Base-by-base conservation (phyloP, 2,888 invertebrate genomes). In the Theodoxus fluviatilis region DNA sequence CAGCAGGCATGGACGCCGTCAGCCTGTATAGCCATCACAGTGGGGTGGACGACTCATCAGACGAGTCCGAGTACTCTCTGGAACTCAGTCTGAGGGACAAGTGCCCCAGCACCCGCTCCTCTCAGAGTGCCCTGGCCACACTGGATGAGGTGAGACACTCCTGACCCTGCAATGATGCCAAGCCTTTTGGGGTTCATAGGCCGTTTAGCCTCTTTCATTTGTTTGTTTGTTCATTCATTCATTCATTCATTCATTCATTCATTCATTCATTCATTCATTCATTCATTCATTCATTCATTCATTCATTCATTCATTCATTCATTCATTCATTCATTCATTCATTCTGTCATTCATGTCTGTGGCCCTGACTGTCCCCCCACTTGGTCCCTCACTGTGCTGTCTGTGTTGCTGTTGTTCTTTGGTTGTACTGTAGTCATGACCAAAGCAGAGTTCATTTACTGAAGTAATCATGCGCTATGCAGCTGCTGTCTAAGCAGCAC, bases 11-110 rank as follows among this genome's bases (percentile, higher is more conserved):
- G 1, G 76, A 76, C 69, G 70, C 71, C 59, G 70, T 64, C 25
- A 71, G 74, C 35, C 61, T 72, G 25, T 64, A 69, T 35, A 73
- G 68, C 37, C 70, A 71, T 9, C 65, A 71, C 28, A 61, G 73
- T 55, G 70, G 63, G 6, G 73, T 65, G 18, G 81, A 80, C 64
- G 78, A 79, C 69, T 77, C 80, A 12, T 82, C 81, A 1, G 80
- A 80, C 52, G 80, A 80, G 33, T 82, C 82, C 0, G 83, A 83
- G 67, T 75, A 78, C 37, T 83, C 81, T 0, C 74, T 81, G 67
- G 80, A 80, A 66, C 78, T 76, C 59, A 80, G 79, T 73, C 73
- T 80, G 52, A 78, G 79, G 25, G 82, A 81, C 70, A 80, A 80
- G 67, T 81, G 79, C 73, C 74, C 77, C 43, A 81, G 80, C 70